Percentiles rank a stretch among this genome's conserved stretches.
These are phyloP conservation scores for Parapsyche elsis DNA, from an alignment of 1,140 invertebrate species.

Conservation along the genomic window DNA sequence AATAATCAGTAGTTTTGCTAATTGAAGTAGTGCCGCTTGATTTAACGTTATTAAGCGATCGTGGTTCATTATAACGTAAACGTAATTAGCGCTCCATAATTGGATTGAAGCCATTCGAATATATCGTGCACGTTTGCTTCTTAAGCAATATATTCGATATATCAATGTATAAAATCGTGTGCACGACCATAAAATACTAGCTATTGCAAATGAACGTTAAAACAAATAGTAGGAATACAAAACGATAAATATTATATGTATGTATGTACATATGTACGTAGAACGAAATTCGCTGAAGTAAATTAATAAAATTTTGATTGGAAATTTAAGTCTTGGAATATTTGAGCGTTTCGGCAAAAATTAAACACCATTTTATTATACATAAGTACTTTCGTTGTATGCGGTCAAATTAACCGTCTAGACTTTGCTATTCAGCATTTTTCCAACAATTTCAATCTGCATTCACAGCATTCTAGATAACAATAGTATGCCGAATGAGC, in stretches of 20 bases:
- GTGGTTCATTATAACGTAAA: slow-evolving; percentile 20
- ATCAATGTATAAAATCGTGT: too few relatives aligned
- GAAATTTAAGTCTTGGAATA: too few relatives aligned
- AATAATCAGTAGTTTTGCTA: slow-evolving; percentile 19
- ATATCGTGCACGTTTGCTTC: background rate
- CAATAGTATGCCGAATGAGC: background rate
- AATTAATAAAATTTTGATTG: too few relatives aligned
- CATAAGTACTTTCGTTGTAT: background rate
- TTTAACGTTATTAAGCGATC: background rate
- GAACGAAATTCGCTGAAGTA: too few relatives aligned
- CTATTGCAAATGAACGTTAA: too few relatives aligned
- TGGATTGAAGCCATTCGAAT: slow-evolving; percentile 9
- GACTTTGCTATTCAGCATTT: background rate
- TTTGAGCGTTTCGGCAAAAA: too few relatives aligned
- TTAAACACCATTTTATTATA: too few relatives aligned
- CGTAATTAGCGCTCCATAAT: background rate
- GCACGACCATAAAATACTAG: too few relatives aligned
- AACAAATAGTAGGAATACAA: too few relatives aligned
- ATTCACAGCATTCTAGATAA: background rate
- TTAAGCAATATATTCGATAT: too few relatives aligned
- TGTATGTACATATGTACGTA: too few relatives aligned
- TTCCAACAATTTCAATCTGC: background rate
- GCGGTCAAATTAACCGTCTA: background rate
- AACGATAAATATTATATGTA: too few relatives aligned
- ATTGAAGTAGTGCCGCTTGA: slow-evolving; percentile 14